Evolutionary conservation across 2,888 invertebrate species (phyloP).

Genomic region (Lypha dubia): DNA sequence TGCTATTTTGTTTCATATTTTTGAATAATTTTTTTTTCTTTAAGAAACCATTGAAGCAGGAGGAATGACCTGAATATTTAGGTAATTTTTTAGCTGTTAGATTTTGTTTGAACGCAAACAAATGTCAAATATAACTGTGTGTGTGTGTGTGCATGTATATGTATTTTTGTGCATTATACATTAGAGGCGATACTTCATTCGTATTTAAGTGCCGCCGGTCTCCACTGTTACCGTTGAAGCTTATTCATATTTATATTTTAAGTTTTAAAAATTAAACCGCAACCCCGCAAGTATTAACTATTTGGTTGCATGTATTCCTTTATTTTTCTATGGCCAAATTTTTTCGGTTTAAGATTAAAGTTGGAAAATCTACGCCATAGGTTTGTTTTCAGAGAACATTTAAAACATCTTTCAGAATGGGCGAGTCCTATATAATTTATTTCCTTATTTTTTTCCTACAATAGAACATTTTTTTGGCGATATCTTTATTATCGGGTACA

Average conservation of each 20-base stretch:
- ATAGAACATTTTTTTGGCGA: too few relatives aligned
- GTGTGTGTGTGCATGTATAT: not conserved
- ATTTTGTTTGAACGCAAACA: slow-evolving; percentile 52
- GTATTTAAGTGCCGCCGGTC: slow-evolving; percentile 17
- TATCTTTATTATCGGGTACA: too few relatives aligned
- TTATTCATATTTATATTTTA: slow-evolving; percentile 43
- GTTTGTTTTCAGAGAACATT: not conserved
- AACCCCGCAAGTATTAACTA: slow-evolving; percentile 23
- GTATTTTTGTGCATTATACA: not conserved
- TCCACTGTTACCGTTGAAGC: slow-evolving; percentile 11
- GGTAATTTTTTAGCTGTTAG: slow-evolving; percentile 53
- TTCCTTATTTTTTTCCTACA: too few relatives aligned
- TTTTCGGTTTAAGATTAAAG: not conserved
- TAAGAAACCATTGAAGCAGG: slow-evolving; percentile 73
- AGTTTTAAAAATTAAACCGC: slow-evolving; percentile 44
- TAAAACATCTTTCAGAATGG: too few relatives aligned
- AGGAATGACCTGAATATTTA: slow-evolving; percentile 75
- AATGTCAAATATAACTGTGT: slow-evolving; percentile 57
- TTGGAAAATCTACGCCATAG: not conserved
- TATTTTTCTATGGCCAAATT: slow-evolving; percentile 15
- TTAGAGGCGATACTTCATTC: slow-evolving; percentile 18
- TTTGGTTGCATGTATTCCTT: slow-evolving; percentile 20
- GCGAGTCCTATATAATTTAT: too few relatives aligned
- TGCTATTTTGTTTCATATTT: not conserved
- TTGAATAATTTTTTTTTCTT: slow-evolving; percentile 58